Base-by-base conservation (phyloP, 2,888 invertebrate genomes). In the Idaea aversata region DNA sequence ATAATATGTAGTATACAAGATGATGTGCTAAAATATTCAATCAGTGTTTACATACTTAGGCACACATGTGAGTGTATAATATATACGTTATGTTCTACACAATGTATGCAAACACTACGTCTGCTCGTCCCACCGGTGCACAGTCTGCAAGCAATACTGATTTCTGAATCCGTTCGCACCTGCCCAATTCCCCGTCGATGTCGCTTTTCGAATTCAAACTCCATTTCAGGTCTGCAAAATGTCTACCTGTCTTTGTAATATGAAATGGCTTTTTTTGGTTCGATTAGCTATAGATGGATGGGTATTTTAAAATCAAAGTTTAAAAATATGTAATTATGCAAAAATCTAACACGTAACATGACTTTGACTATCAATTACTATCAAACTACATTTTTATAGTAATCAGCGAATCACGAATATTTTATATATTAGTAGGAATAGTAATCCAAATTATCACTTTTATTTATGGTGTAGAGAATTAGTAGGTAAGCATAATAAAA, bases 161-260 rank as follows among this genome's bases (percentile, higher is more conserved):
- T 81, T 83, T 77, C 81, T 81, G 80, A 79, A 83, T 81, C 80
- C 76, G 76, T 77, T 79, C 77, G 77, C 84, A 87, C 86, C 88
- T 87, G 84, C 81, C 78, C 82, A 77, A 84, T 85, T 83, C 84
- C 79, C 79, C 71, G 70, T 63, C 67, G 73, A 81, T 76, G 75
- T 79, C 75, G 77, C 80, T 79, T 85, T 83, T 78, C 79, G 78
- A 77, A 84, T 87, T 82, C 84, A 82, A 84, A 85, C 81, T 84
- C 80, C 77, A 86, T 87, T 85, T 78, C 68, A 62, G 68, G 73
- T 66, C 62, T 75, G 73, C 70, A 72, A 72, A 75, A 81, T 81
- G 75, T 80, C 72, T 69, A 64, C 65, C 61, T 47, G 47, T 47
- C 47, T 47, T 47, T 47, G 47, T 47, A 47, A 47, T 47, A 13